phyloP scores from a whole-genome alignment of 2,113 vertebrate species.

The Sebastes fasciatus region DNA sequence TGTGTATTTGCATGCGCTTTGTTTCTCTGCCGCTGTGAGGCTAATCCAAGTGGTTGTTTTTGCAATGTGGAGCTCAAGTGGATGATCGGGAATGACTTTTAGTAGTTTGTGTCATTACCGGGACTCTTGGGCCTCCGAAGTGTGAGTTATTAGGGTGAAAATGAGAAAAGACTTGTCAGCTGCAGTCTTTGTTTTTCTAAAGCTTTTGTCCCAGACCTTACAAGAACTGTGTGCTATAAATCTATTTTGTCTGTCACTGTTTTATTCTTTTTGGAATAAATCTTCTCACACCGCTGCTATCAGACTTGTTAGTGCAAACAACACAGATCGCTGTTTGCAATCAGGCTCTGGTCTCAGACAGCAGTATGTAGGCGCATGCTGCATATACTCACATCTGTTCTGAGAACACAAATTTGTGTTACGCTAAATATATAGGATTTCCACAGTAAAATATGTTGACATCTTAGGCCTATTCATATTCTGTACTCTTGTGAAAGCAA shows the following conservation, averaged over 20 bases:
- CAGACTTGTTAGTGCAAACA: not conserved
- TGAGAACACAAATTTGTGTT: not conserved
- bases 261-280: slow-evolving; percentile 1
- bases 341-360: not conserved
- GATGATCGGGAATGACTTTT: slow-evolving; percentile 37
- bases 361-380: not conserved
- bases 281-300: not conserved
- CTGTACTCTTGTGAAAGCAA: not conserved
- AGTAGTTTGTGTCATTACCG: slow-evolving; percentile 11
- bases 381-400: not conserved
- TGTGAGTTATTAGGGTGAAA: slow-evolving; percentile 36
- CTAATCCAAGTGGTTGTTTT: slow-evolving; percentile 15
- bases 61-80: slow-evolving; percentile 1
- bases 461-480: not conserved
- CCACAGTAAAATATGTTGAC: not conserved
- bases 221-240: not conserved
- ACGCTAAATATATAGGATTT: not conserved
- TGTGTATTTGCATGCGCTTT: slow-evolving; percentile 8
- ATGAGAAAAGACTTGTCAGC: slow-evolving; percentile 38
- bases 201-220: slow-evolving; percentile 1
- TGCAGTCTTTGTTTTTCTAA: slow-evolving; percentile 18
- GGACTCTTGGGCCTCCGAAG: slow-evolving; percentile 2
- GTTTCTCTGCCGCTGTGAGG: not conserved
- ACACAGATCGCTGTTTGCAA: not conserved
- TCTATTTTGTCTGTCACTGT: not conserved